Percentiles rank a stretch among this genome's conserved stretches.
phyloP scores from a whole-genome alignment of 2,113 vertebrate genomes.

The Speoplatyrhinus poulsoni region DNA sequence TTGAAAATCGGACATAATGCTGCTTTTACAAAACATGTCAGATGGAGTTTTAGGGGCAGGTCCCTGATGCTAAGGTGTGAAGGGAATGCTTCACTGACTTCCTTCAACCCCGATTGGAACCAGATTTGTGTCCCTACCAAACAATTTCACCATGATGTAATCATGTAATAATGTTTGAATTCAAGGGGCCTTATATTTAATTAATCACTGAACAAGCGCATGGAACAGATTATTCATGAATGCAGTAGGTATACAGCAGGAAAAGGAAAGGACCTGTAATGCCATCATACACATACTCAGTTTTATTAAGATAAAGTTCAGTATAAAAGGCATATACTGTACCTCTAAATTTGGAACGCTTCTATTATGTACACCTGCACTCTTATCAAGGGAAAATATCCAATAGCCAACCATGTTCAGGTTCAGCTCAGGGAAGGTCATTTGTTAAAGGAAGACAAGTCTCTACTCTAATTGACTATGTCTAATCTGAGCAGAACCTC shows the following conservation, averaged over 20 bases:
- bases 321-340: slow-evolving; percentile 11
- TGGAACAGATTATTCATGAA: slow-evolving; percentile 64
- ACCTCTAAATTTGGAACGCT: slow-evolving; percentile 43
- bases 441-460: not conserved
- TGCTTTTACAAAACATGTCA: slow-evolving; percentile 66
- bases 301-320: slow-evolving; percentile 56
- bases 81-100: slow-evolving; percentile 56
- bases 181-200: slow-evolving; percentile 65
- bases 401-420: no score
- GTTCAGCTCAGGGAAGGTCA: no score
- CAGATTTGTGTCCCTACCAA: slow-evolving; percentile 64
- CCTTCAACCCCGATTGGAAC: slow-evolving; percentile 61
- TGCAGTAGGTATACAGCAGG: slow-evolving; percentile 51
- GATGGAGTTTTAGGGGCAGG: slow-evolving; percentile 43
- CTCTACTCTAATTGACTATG: slow-evolving; percentile 20
- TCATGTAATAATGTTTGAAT: slow-evolving; percentile 54
- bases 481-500: slow-evolving; percentile 21
- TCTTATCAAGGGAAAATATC: no score
- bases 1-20: slow-evolving; percentile 39
- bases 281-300: slow-evolving; percentile 38
- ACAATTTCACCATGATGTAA: slow-evolving; percentile 58
- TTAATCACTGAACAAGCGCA: slow-evolving; percentile 63
- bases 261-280: slow-evolving; percentile 38
- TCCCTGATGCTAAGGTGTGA: slow-evolving; percentile 66
- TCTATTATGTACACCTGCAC: no score